A percentile compares a stretch with the other conserved stretches of the same genome.
Conservation (phyloP, 2,888 invertebrate genomes). For the Tiliacea citrago region DNA sequence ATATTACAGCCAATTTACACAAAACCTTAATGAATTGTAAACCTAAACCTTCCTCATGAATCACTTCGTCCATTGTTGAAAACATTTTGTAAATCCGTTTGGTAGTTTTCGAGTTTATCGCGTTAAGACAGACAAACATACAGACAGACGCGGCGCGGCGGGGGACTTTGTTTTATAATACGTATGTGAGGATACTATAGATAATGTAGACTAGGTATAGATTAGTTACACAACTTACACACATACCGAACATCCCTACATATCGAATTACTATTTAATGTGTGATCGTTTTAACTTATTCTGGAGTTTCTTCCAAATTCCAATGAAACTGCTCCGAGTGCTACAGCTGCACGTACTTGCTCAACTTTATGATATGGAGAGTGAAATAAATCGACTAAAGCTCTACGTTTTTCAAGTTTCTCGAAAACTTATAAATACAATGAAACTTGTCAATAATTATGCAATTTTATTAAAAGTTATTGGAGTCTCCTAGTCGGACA, state of each 20-base stretch:
- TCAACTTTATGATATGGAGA: not conserved
- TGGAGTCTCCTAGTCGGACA: slow-evolving; percentile 71
- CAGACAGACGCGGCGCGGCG: too few species aligned
- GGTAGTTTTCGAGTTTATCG: too few species aligned
- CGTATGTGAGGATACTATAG: too few species aligned
- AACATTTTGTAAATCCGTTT: too few species aligned
- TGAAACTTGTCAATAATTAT: slow-evolving; percentile 19
- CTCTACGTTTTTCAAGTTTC: not conserved
- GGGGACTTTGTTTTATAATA: too few species aligned
- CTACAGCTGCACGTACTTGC: not conserved
- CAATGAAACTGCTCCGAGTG: not conserved
- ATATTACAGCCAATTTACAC: too few species aligned
- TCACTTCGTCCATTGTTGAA: too few species aligned
- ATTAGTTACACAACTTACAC: not conserved
- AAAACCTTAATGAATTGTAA: too few species aligned
- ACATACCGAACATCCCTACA: not conserved
- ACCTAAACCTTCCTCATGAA: too few species aligned
- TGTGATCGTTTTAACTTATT: not conserved
- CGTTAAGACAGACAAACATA: too few species aligned
- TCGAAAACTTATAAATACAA: not conserved
- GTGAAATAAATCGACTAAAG: not conserved
- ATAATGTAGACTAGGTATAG: too few species aligned
- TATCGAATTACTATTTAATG: too few species aligned
- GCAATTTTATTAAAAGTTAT: slow-evolving; percentile 40
- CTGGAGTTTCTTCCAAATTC: not conserved